phyloP scores from a whole-genome alignment of 1,140 invertebrate species.

The Orchesella cincta region DNA sequence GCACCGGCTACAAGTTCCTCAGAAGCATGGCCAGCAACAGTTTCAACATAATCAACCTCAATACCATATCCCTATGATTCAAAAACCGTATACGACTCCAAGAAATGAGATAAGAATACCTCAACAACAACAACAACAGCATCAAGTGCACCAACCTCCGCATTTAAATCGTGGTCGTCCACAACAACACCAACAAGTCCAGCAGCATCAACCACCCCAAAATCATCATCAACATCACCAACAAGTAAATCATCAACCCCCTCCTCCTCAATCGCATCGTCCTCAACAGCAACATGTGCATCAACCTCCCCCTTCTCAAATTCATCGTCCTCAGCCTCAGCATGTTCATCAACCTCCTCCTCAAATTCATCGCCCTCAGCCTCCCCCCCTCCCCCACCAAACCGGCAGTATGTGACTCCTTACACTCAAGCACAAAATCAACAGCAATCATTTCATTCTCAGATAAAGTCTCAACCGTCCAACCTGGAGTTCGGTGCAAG shows the following conservation, averaged over 20 bases:
- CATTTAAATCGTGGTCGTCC: not conserved
- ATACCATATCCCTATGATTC: constrained; percentile 2
- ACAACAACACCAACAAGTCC: not conserved
- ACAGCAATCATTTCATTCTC: constrained; percentile 57
- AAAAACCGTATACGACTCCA: constrained; percentile 1
- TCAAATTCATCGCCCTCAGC: too few relatives aligned
- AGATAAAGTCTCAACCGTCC: constrained; percentile 57
- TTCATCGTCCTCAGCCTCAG: not conserved
- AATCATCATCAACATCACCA: not conserved
- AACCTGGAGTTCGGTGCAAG: constrained; percentile 48
- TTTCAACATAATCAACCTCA: not conserved
- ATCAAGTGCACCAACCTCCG: not conserved
- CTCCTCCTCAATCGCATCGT: not conserved
- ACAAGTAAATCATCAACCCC: not conserved
- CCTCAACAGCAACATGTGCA: not conserved
- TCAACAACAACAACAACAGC: not conserved
- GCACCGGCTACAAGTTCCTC: not conserved
- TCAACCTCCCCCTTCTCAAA: not conserved
- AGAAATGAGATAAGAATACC: not conserved
- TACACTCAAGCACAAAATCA: not conserved
- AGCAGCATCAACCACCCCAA: not conserved
- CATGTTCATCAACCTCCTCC: too few relatives aligned
- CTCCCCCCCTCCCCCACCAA: not conserved
- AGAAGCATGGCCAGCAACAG: not conserved
- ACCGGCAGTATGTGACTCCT: not conserved